These are phyloP conservation scores for Lordiphosa stackelbergi DNA, from an alignment of 1,140 invertebrate species.

Conservation along the genomic window DNA sequence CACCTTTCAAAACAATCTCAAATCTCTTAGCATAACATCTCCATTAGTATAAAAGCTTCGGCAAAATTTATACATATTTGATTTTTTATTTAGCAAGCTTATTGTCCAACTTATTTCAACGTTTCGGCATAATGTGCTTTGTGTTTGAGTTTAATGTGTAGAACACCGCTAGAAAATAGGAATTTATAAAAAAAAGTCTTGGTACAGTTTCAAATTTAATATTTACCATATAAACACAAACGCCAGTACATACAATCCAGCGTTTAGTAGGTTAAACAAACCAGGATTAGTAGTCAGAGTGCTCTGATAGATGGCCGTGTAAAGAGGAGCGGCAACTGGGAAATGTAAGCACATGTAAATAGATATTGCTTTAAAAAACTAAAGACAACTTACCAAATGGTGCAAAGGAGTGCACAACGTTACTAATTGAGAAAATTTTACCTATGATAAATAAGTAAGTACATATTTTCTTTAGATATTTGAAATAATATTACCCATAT, in stretches of 20 bases:
- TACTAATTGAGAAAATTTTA: constrained; percentile 82
- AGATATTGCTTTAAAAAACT: background rate
- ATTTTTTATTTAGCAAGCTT: background rate
- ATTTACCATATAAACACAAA: constrained; percentile 78
- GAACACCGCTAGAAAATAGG: constrained; percentile 48
- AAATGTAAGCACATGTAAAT: background rate
- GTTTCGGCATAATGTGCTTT: constrained; percentile 55
- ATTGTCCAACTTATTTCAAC: constrained; percentile 41
- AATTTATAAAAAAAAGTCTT: constrained; percentile 9
- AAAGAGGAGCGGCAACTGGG: constrained; percentile 80
- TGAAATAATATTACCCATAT: constrained; percentile 79
- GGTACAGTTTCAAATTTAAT: background rate
- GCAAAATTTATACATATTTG: no score
- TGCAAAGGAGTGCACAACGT: constrained; percentile 81
- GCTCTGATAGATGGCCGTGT: constrained; percentile 80
- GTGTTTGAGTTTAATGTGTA: constrained; percentile 57
- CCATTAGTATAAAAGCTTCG: no score
- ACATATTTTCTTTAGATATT: background rate
- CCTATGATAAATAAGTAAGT: constrained; percentile 63
- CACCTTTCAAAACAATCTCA: no score
- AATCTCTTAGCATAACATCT: no score
- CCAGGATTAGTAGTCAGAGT: constrained; percentile 79
- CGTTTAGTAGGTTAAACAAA: constrained; percentile 79
- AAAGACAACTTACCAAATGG: constrained; percentile 67
- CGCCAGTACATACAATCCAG: constrained; percentile 70